Evolutionary conservation across 2,113 vertebrate species (phyloP).

Genomic region (Elaphurus davidianus): DNA sequence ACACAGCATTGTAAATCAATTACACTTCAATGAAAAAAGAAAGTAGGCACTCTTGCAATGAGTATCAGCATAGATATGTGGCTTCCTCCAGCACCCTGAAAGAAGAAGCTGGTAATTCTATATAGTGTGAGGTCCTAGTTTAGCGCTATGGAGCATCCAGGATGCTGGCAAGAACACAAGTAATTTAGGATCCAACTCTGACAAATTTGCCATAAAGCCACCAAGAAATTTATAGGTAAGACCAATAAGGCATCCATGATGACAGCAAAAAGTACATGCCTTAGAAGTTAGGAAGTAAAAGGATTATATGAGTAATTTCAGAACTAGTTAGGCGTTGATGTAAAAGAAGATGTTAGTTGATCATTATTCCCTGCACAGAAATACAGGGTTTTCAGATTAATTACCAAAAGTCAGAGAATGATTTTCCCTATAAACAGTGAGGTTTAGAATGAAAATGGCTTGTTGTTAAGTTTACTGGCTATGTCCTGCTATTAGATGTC

Average conservation of each 20-base stretch:
- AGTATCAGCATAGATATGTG: not conserved
- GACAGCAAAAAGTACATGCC: not conserved
- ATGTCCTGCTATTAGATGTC: not conserved
- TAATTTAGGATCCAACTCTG: not conserved
- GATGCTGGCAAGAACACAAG: not conserved
- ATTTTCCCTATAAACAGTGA: not conserved
- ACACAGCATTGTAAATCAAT: not conserved
- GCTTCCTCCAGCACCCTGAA: not conserved
- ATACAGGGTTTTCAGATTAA: not conserved
- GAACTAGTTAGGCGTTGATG: not conserved
- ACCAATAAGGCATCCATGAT: not conserved
- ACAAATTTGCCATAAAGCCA: not conserved
- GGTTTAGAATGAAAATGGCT: not conserved
- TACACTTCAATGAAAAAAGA: not conserved
- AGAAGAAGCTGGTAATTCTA: not conserved
- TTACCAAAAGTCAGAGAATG: not conserved
- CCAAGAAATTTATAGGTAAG: not conserved
- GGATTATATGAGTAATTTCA: not conserved
- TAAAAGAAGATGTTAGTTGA: not conserved
- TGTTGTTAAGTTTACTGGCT: not conserved
- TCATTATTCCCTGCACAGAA: not conserved
- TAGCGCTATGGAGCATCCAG: not conserved
- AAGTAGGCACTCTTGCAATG: not conserved
- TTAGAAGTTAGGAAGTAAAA: not conserved
- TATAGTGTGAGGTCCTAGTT: not conserved